Evolutionary conservation across 2,113 vertebrate genomes (phyloP).

Genomic region (Grammomys surdaster): DNA sequence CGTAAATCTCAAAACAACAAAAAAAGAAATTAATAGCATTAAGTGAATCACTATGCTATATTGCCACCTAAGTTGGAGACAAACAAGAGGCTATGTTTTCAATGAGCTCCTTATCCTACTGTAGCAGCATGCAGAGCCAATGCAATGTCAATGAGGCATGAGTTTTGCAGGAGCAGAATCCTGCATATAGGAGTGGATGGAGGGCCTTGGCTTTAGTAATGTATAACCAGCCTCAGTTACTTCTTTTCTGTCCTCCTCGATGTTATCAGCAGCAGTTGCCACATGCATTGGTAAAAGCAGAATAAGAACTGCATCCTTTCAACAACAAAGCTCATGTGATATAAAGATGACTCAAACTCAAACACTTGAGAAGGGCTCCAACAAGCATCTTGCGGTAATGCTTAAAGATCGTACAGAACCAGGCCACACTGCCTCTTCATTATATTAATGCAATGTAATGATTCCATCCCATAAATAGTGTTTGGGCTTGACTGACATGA

Average conservation of each 20-base stretch:
- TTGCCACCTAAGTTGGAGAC: neutral
- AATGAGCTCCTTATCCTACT: neutral
- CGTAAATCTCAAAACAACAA: neutral
- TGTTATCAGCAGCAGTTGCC: neutral
- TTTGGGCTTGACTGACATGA: conserved; percentile 75
- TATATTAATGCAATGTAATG: conserved; percentile 78
- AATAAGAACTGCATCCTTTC: neutral
- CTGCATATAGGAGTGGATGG: neutral
- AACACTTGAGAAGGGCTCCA: neutral
- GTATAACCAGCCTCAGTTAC: too few relatives aligned
- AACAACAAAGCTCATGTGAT: neutral
- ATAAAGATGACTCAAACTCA: neutral
- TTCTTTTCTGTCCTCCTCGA: neutral
- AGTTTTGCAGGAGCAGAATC: neutral
- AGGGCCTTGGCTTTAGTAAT: neutral
- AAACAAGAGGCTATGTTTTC: neutral
- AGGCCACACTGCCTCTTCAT: conserved; percentile 57
- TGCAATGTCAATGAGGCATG: neutral
- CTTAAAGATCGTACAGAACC: neutral
- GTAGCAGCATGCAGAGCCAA: neutral
- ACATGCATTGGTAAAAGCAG: neutral
- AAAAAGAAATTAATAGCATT: neutral
- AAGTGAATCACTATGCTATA: too few relatives aligned
- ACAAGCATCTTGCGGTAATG: neutral
- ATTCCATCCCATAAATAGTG: conserved; percentile 74